Evolutionary conservation across 2,797 vertebrate species (phyloP).

Genomic region (Sebastes reedi): DNA sequence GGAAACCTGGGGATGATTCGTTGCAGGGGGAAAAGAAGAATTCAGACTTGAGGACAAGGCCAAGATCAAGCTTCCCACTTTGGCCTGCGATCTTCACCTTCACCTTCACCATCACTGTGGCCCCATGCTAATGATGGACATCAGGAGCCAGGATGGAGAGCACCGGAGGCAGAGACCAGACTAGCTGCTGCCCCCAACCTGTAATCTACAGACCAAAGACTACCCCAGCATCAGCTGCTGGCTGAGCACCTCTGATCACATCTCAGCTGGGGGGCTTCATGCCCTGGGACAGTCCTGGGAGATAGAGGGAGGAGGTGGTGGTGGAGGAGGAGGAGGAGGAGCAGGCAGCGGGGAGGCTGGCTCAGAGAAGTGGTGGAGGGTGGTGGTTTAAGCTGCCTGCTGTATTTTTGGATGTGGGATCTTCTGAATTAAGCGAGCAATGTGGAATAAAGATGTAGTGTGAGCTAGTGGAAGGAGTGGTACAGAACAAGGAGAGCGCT

Average conservation of each 20-base stretch:
- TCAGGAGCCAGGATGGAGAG: conserved; percentile 45
- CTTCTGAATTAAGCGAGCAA: conserved; percentile 79
- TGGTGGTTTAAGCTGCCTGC: conserved; percentile 56
- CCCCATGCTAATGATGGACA: neutral
- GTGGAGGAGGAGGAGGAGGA: conserved; percentile 41
- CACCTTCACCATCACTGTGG: neutral
- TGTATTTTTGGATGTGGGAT: conserved; percentile 83
- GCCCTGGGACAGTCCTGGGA: conserved; percentile 64
- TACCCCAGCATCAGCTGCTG: conserved; percentile 49
- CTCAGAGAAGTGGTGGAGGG: conserved; percentile 60
- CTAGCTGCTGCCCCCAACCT: conserved; percentile 19
- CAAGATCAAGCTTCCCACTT: neutral
- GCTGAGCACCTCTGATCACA: conserved; percentile 51
- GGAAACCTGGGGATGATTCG: neutral
- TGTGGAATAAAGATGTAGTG: conserved; percentile 88
- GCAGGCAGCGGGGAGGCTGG: conserved; percentile 49
- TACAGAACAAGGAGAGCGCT: conserved; percentile 83
- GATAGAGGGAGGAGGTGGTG: conserved; percentile 45
- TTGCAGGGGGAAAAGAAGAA: neutral
- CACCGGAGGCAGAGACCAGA: conserved; percentile 1
- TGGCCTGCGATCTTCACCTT: conserved; percentile 16
- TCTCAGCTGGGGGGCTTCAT: conserved; percentile 60
- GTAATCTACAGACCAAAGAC: conserved; percentile 22
- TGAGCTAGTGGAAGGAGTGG: conserved; percentile 71
- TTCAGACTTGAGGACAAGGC: neutral